phyloP scores from a whole-genome alignment of 1,140 invertebrate genomes.

The Coptotermes formosanus region DNA sequence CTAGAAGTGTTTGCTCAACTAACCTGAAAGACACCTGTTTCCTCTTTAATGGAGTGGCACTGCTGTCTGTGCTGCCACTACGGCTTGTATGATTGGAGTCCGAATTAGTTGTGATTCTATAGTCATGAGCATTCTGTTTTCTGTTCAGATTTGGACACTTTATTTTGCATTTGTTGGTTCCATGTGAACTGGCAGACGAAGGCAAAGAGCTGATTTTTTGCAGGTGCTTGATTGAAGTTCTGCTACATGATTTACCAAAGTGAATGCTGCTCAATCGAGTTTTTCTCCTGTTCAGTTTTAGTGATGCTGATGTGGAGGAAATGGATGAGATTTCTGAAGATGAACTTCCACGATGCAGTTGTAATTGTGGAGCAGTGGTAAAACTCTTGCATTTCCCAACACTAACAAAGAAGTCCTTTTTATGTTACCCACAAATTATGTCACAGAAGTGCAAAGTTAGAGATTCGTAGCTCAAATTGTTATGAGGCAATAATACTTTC shows the following conservation, averaged over 20 bases:
- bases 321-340: slow-evolving; percentile 16
- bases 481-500: too few relatives aligned
- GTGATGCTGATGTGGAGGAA: neutral
- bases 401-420: neutral
- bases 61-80: neutral
- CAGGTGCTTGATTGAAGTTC: neutral
- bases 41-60: neutral
- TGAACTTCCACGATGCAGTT: neutral
- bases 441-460: too few relatives aligned
- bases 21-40: neutral
- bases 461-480: too few relatives aligned
- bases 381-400: neutral
- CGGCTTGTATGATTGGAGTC: neutral
- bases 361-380: neutral
- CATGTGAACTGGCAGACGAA: neutral
- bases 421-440: too few relatives aligned
- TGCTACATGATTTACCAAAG: neutral
- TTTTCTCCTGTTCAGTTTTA: neutral
- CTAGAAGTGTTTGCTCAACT: neutral
- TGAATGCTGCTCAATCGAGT: neutral
- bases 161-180: neutral
- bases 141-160: neutral
- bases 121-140: neutral
- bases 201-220: neutral
- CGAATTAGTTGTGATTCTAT: neutral